phyloP scores from a whole-genome alignment of 2,888 invertebrate species.

The Ormyrus thymus region DNA sequence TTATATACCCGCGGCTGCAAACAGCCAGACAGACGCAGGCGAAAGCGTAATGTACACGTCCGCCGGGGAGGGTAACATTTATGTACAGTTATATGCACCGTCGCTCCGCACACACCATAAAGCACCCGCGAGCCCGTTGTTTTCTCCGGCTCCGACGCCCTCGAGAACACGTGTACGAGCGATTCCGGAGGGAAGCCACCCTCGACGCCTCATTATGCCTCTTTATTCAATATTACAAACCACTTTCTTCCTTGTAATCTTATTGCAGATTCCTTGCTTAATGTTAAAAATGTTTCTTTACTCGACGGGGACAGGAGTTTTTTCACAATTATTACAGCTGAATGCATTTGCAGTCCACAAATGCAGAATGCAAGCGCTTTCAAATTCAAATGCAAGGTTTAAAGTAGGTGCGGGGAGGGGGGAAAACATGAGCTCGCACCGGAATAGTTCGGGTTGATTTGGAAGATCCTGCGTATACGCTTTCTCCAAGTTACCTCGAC shows the following conservation, averaged over 20 bases:
- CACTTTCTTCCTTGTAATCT: background rate
- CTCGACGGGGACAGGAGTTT: too few species aligned
- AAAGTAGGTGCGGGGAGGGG: too few species aligned
- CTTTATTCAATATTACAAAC: slow-evolving; percentile 8
- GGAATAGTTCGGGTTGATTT: too few species aligned
- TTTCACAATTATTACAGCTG: too few species aligned
- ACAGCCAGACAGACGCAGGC: slow-evolving; percentile 53
- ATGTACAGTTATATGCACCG: slow-evolving; percentile 62
- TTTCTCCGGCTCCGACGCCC: slow-evolving; percentile 27
- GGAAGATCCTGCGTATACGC: too few species aligned
- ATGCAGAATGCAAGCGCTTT: too few species aligned
- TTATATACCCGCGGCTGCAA: slow-evolving; percentile 46
- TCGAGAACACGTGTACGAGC: slow-evolving; percentile 9
- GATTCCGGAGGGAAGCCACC: slow-evolving; percentile 17
- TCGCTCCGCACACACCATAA: slow-evolving; percentile 53
- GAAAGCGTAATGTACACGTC: slow-evolving; percentile 53
- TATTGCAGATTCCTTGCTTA: too few species aligned
- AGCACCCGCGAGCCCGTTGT: slow-evolving; percentile 41
- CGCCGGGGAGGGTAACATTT: slow-evolving; percentile 59
- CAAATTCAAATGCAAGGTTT: too few species aligned
- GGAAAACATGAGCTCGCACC: too few species aligned
- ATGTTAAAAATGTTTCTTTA: too few species aligned
- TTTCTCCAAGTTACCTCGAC: too few species aligned
- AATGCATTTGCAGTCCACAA: too few species aligned
- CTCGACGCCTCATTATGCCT: slow-evolving; percentile 7